Conservation (phyloP, 2,113 vertebrate genomes). For the Hydrolagus affinis region DNA sequence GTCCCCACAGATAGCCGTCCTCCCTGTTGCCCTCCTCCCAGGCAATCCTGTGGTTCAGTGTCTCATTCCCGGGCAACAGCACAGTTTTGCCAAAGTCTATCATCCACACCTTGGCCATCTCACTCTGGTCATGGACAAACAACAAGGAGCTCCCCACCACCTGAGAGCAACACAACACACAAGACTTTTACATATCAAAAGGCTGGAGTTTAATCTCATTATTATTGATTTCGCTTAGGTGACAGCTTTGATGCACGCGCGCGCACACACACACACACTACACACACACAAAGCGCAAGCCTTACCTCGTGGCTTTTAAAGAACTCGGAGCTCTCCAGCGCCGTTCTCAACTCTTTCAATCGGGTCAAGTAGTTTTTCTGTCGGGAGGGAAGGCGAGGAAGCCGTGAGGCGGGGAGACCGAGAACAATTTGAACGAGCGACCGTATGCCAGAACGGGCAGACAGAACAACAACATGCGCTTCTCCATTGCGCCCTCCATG, state of each 20-base stretch:
- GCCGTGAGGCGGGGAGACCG: no score
- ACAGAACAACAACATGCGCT: no score
- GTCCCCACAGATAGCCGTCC: constrained; percentile 80
- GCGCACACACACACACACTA: no score
- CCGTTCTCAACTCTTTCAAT: constrained; percentile 59
- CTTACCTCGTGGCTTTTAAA: constrained; percentile 76
- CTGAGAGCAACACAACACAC: constrained; percentile 44
- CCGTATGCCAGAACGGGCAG: no score
- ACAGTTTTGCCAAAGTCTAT: constrained; percentile 87
- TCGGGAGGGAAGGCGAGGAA: not conserved
- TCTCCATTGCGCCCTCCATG: no score
- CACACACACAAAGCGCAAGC: not conserved
- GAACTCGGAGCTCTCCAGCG: constrained; percentile 68
- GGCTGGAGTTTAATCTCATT: no score
- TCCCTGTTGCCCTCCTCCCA: constrained; percentile 81
- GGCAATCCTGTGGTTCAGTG: constrained; percentile 69
- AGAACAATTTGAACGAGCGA: no score
- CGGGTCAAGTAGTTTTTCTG: constrained; percentile 65
- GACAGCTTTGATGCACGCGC: no score
- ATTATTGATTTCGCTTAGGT: no score
- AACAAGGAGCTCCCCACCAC: constrained; percentile 82
- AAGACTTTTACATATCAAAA: no score
- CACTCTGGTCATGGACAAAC: constrained; percentile 73
- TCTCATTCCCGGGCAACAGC: constrained; percentile 53
- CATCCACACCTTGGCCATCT: constrained; percentile 78